Evolutionary conservation across 2,888 invertebrate genomes (phyloP).

Genomic region (Cheilosia variabilis): DNA sequence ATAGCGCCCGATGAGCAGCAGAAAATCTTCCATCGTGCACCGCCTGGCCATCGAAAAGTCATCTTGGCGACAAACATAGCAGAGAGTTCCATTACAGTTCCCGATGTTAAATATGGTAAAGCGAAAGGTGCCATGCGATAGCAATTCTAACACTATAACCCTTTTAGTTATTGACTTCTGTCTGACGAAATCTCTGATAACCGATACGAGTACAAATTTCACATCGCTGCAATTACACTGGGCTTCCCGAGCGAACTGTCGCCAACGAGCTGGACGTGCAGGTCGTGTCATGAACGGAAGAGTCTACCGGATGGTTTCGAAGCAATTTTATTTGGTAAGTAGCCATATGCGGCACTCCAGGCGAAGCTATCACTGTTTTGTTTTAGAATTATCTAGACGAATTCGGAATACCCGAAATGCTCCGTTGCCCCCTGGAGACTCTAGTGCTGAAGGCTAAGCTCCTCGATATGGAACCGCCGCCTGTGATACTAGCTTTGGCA

Average conservation of each 20-base stretch:
- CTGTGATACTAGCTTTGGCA: slow-evolving; percentile 91
- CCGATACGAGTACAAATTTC: slow-evolving; percentile 89
- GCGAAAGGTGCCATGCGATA: too few species aligned
- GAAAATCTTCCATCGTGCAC: slow-evolving; percentile 84
- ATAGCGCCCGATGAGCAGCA: slow-evolving; percentile 91
- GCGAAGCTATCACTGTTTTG: neutral
- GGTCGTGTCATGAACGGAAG: slow-evolving; percentile 94
- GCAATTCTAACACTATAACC: neutral
- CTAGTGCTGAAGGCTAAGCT: slow-evolving; percentile 92
- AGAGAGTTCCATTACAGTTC: slow-evolving; percentile 95
- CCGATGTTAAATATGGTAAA: slow-evolving; percentile 89
- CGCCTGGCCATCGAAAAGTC: slow-evolving; percentile 87
- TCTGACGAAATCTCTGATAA: slow-evolving; percentile 91
- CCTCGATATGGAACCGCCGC: slow-evolving; percentile 92
- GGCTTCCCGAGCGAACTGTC: slow-evolving; percentile 95
- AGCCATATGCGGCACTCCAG: neutral
- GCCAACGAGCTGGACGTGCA: slow-evolving; percentile 95
- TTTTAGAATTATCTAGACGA: slow-evolving; percentile 84
- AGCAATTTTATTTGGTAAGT: slow-evolving; percentile 87
- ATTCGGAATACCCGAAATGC: slow-evolving; percentile 89
- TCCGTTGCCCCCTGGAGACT: slow-evolving; percentile 91
- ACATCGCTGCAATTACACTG: slow-evolving; percentile 89
- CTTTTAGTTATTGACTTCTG: slow-evolving; percentile 94
- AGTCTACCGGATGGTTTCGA: slow-evolving; percentile 91
- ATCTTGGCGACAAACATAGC: slow-evolving; percentile 96